Evolutionary conservation across 2,888 invertebrate species (phyloP).

Genomic region (Ernsta delagoae): DNA sequence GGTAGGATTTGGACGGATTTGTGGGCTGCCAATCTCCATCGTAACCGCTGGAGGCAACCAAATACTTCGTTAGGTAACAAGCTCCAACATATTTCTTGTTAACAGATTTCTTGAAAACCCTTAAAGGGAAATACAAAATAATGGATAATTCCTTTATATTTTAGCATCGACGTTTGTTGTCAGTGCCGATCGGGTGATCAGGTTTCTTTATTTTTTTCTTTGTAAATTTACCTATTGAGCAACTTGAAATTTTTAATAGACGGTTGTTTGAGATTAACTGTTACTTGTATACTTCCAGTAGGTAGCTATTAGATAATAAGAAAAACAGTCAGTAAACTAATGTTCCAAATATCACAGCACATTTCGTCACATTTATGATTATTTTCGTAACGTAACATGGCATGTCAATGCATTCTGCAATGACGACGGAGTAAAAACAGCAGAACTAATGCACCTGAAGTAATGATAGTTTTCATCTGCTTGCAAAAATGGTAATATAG

Average conservation of each 20-base stretch:
- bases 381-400: too few relatives aligned
- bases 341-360: too few relatives aligned
- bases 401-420: too few relatives aligned
- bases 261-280: background rate
- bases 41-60: slow-evolving; percentile 65
- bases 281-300: background rate
- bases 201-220: background rate
- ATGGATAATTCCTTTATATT: background rate
- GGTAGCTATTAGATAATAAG: too few relatives aligned
- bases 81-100: slow-evolving; percentile 67
- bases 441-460: too few relatives aligned
- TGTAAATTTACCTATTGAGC: background rate
- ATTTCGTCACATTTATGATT: too few relatives aligned
- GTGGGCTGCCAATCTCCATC: slow-evolving; percentile 70
- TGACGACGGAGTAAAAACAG: too few relatives aligned
- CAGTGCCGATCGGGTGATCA: background rate
- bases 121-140: slow-evolving; percentile 43
- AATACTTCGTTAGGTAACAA: slow-evolving; percentile 72
- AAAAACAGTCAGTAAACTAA: too few relatives aligned
- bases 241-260: background rate
- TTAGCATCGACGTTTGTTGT: slow-evolving; percentile 10
- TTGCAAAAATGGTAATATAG: too few relatives aligned
- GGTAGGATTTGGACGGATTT: slow-evolving; percentile 76
- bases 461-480: too few relatives aligned
- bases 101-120: slow-evolving; percentile 63